Percentiles rank a stretch among this genome's conserved stretches.
phyloP scores from a whole-genome alignment of 1,140 invertebrate species.

The Coenobita brevimanus region DNA sequence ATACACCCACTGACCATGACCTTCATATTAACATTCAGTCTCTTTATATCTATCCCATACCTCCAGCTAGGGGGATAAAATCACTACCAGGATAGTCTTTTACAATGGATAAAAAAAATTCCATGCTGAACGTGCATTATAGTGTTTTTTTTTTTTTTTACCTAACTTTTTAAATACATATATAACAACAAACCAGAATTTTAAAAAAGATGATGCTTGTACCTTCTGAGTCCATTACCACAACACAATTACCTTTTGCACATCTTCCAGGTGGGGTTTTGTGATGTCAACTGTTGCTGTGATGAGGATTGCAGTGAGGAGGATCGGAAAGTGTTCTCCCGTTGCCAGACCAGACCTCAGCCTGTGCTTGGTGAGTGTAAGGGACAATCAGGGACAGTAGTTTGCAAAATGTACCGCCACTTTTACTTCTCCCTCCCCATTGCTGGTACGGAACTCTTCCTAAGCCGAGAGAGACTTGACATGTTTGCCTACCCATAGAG shows the following conservation, averaged over 20 bases:
- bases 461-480: no score
- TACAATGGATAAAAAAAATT: no score
- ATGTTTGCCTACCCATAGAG: no score
- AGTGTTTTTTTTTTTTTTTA: no score
- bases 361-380: constrained; percentile 70
- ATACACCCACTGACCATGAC: no score
- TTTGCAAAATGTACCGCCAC: background rate
- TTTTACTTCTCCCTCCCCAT: background rate
- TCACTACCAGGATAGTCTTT: no score
- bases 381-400: background rate
- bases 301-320: constrained; percentile 79
- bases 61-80: no score
- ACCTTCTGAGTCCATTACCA: background rate
- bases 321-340: constrained; percentile 77
- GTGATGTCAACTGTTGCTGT: constrained; percentile 86
- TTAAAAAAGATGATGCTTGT: background rate
- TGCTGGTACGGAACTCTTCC: background rate
- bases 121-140: no score
- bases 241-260: background rate
- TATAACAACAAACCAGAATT: no score
- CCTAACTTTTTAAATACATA: no score
- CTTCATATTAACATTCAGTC: no score
- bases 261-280: constrained; percentile 75
- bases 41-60: no score
- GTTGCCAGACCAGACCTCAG: constrained; percentile 74